phyloP scores from a whole-genome alignment of 2,797 vertebrate species.

The Gymnothorax reevesii region DNA sequence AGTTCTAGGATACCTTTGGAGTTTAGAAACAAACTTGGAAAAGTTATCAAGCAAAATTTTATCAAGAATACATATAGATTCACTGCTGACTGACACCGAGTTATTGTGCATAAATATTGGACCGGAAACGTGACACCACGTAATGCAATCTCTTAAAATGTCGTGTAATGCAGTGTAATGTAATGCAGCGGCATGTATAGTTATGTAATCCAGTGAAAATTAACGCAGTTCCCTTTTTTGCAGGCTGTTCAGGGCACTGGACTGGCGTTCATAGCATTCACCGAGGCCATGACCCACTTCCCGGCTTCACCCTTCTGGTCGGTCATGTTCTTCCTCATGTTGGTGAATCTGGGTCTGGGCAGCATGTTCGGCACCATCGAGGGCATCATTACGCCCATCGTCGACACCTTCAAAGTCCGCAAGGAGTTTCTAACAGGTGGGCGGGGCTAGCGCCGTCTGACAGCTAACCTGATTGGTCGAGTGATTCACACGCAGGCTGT shows the following conservation, averaged over 20 bases:
- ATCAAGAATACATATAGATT: no score
- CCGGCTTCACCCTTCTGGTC: conserved; percentile 98
- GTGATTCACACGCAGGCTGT: no score
- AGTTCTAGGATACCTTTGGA: no score
- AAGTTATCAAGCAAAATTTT: no score
- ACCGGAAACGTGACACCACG: background rate
- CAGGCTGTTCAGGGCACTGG: conserved; percentile 96
- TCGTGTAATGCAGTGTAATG: background rate
- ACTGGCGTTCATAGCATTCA: conserved; percentile 97
- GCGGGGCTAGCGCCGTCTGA: conserved; percentile 37
- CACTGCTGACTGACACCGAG: no score
- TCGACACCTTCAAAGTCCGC: conserved; percentile 94
- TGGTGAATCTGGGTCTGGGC: conserved; percentile 94
- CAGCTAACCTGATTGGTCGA: background rate
- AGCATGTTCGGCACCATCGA: conserved; percentile 99
- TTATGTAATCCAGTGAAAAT: no score
- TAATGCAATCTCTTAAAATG: background rate
- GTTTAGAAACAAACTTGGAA: no score
- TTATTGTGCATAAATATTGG: no score
- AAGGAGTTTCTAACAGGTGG: conserved; percentile 94
- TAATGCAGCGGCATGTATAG: background rate
- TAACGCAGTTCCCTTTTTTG: background rate
- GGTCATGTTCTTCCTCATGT: conserved; percentile 98
- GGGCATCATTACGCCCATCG: conserved; percentile 92
- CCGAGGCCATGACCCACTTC: conserved; percentile 98